Percentiles rank a stretch among this genome's conserved stretches.
These are phyloP conservation scores for Molorchus minor DNA, from an alignment of 2,888 invertebrate species.

Conservation along the genomic window DNA sequence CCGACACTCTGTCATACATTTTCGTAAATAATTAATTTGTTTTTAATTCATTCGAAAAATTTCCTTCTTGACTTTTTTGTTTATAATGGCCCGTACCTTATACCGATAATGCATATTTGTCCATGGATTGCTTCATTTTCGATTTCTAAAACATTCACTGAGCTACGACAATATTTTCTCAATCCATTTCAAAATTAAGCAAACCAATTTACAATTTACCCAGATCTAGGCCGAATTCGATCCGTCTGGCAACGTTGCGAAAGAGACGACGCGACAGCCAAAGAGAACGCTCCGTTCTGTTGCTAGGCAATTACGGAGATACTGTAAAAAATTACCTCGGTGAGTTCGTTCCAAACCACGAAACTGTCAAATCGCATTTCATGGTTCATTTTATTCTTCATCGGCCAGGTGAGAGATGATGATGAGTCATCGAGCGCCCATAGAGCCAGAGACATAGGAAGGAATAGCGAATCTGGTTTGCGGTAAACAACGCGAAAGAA, in stretches of 20 bases:
- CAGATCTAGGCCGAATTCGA: neutral
- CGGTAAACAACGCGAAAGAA: neutral
- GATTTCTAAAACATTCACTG: too few relatives aligned
- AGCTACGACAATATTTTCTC: too few relatives aligned
- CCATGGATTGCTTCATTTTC: too few relatives aligned
- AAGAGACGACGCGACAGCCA: conserved; percentile 8
- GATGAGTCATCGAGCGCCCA: conserved; percentile 14
- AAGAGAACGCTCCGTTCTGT: conserved; percentile 14
- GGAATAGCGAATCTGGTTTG: conserved; percentile 1
- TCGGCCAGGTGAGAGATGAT: conserved; percentile 18
- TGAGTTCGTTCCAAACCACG: conserved; percentile 18
- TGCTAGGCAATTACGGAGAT: conserved; percentile 16
- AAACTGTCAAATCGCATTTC: conserved; percentile 26
- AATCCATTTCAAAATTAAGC: too few relatives aligned
- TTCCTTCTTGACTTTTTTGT: too few relatives aligned
- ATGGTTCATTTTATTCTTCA: conserved; percentile 17
- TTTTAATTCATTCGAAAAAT: too few relatives aligned
- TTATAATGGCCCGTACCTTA: too few relatives aligned
- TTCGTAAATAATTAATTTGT: too few relatives aligned
- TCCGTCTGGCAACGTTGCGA: conserved; percentile 1
- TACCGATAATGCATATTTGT: too few relatives aligned
- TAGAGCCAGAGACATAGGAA: neutral
- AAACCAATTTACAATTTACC: too few relatives aligned
- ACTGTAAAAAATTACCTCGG: conserved; percentile 16
- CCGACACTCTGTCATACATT: too few relatives aligned